Evolutionary conservation across 2,888 invertebrate genomes (phyloP).

Genomic region (Dicyrtomina minuta): DNA sequence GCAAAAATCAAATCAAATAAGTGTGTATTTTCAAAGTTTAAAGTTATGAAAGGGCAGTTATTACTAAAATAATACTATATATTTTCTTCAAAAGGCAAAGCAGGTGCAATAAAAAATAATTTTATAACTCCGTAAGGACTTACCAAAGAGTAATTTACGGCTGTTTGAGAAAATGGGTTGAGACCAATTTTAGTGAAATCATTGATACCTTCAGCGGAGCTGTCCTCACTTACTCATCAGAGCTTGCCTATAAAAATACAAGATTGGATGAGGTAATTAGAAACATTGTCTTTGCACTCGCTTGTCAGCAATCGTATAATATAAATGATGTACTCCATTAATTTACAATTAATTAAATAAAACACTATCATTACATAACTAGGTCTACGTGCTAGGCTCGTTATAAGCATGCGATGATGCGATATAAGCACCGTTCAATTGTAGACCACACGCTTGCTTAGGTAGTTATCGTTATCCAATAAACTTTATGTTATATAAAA

Average conservation of each 20-base stretch:
- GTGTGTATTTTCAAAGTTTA: no score
- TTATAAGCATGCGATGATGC: no score
- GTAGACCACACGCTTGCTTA: no score
- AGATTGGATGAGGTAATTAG: background rate
- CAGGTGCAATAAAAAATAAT: background rate
- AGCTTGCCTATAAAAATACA: slow-evolving; percentile 24
- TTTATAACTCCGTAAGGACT: background rate
- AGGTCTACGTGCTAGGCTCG: no score
- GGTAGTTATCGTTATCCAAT: no score
- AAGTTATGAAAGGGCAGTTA: no score
- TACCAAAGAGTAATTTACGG: slow-evolving; percentile 68
- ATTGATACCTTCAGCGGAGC: slow-evolving; percentile 59
- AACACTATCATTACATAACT: no score
- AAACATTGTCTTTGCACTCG: background rate
- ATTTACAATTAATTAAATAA: background rate
- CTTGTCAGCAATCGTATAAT: no score
- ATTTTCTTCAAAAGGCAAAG: background rate
- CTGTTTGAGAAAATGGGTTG: slow-evolving; percentile 89
- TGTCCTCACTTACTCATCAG: slow-evolving; percentile 32
- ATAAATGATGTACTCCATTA: no score
- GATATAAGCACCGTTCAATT: no score
- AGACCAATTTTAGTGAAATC: slow-evolving; percentile 90
- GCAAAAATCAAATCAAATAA: no score
- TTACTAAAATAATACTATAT: slow-evolving; percentile 3
- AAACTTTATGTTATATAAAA: no score